Percentiles rank a stretch among this genome's conserved stretches.
These are phyloP conservation scores for Rhinatrema bivittatum DNA, from an alignment of 2,797 vertebrate genomes.

Conservation along the genomic window DNA sequence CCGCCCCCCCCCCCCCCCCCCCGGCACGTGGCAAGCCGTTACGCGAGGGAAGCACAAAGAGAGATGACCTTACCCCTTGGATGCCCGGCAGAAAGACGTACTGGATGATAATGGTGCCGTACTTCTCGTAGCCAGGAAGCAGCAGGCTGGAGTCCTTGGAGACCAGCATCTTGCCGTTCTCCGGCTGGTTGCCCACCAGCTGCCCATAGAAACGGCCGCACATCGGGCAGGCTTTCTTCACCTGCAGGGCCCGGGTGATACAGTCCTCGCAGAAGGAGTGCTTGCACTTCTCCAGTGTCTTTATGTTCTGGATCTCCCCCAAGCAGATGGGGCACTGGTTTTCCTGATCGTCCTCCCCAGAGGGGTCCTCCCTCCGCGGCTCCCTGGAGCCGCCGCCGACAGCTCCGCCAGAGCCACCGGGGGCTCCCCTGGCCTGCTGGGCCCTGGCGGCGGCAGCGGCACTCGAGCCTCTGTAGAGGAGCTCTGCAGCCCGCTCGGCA, in stretches of 20 bases:
- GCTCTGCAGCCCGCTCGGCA: constrained; percentile 61
- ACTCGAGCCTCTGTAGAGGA: constrained; percentile 52
- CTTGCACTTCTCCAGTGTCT: constrained; percentile 80
- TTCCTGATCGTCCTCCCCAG: constrained; percentile 63
- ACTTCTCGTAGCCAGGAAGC: constrained; percentile 82
- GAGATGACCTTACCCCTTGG: constrained; percentile 82
- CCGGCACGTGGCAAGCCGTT: too few species aligned
- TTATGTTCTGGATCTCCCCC: constrained; percentile 84
- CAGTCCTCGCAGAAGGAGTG: constrained; percentile 85
- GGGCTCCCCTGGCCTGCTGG: constrained; percentile 36
- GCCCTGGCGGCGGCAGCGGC: constrained; percentile 58
- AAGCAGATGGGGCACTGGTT: constrained; percentile 84
- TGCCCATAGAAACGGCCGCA: constrained; percentile 87
- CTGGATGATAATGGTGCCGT: constrained; percentile 86
- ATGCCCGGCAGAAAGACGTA: constrained; percentile 88
- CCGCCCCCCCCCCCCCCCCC: too few species aligned
- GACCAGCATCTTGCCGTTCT: constrained; percentile 85
- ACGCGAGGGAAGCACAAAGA: too few species aligned
- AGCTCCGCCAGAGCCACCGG: not conserved
- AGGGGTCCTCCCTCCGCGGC: constrained; percentile 42
- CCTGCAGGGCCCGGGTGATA: constrained; percentile 83
- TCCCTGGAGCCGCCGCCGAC: constrained; percentile 17
- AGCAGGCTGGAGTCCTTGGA: constrained; percentile 78
- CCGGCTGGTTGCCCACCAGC: constrained; percentile 86
- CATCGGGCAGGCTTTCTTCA: constrained; percentile 86